phyloP scores from a whole-genome alignment of 35 echinoderm and acorn worm genomes.

The Lytechinus pictus region DNA sequence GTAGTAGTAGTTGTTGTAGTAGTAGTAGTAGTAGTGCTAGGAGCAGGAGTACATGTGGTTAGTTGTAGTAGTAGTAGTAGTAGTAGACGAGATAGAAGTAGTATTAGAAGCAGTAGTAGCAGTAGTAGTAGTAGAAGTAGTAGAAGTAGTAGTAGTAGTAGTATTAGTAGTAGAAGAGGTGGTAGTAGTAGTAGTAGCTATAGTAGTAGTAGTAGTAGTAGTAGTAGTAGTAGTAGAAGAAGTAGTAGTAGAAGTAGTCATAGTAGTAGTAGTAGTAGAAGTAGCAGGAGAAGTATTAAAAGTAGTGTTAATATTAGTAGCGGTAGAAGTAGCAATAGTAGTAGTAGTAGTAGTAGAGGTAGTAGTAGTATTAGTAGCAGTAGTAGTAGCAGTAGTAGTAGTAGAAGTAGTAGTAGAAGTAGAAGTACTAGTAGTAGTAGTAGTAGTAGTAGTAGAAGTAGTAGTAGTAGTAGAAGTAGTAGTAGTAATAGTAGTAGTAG shows the following conservation, averaged over 20 bases:
- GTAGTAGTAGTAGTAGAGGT: no score
- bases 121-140: slow-evolving; percentile 1
- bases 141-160: no score
- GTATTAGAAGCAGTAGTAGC: no score
- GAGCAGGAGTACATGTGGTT: no score
- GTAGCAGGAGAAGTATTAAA: background rate
- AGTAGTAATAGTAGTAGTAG: slow-evolving; percentile 13
- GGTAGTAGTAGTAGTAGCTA: background rate
- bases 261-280: no score
- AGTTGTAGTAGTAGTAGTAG: no score
- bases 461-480: background rate
- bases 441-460: background rate
- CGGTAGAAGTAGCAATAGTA: no score
- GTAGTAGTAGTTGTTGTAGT: background rate
- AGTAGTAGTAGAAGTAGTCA: no score
- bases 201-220: slow-evolving; percentile 19
- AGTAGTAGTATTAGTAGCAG: no score
- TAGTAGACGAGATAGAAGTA: no score
- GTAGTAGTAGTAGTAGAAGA: slow-evolving; percentile 1
- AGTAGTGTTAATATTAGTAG: no score
- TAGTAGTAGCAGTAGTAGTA: background rate
- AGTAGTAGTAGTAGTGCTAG: slow-evolving; percentile 18
- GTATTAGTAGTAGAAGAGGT: no score
- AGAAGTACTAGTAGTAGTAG: background rate
- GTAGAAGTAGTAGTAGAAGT: background rate